A percentile compares a stretch with the other conserved stretches of the same genome.
Evolutionary conservation across 2,797 vertebrate genomes (phyloP).

Genomic region (Lacerta agilis): DNA sequence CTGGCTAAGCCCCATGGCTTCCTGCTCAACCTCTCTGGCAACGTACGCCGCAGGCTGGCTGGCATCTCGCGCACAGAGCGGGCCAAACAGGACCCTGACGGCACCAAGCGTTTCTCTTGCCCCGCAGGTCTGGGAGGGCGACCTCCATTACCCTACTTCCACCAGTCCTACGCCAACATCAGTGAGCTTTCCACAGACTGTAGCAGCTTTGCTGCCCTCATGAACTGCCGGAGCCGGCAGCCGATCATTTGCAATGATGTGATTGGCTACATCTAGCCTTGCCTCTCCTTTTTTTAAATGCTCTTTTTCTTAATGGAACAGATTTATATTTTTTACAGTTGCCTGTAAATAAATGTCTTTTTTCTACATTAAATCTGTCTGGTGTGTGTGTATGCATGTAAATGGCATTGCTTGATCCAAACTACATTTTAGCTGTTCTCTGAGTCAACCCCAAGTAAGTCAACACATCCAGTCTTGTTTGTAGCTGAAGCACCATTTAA

Average conservation of each 20-base stretch:
- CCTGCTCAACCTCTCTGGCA: slow-evolving; percentile 87
- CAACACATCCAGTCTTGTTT: neutral
- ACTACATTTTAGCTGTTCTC: neutral
- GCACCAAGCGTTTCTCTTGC: slow-evolving; percentile 89
- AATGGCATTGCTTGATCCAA: neutral
- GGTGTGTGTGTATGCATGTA: neutral
- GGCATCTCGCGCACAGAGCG: slow-evolving; percentile 83
- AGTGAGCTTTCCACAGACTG: slow-evolving; percentile 87
- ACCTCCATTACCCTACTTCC: slow-evolving; percentile 85
- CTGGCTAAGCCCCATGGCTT: slow-evolving; percentile 89
- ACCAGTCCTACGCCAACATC: slow-evolving; percentile 90
- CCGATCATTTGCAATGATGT: slow-evolving; percentile 96
- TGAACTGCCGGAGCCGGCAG: slow-evolving; percentile 95
- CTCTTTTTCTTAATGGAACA: neutral
- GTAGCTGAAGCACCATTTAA: neutral
- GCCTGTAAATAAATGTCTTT: slow-evolving; percentile 69
- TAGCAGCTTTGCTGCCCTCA: slow-evolving; percentile 88
- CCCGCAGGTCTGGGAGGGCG: slow-evolving; percentile 84
- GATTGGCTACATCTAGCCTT: slow-evolving; percentile 91
- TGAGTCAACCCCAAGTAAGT: neutral
- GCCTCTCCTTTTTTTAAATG: neutral
- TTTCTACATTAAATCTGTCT: slow-evolving; percentile 4
- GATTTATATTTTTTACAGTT: slow-evolving; percentile 24
- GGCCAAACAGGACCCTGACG: slow-evolving; percentile 66
- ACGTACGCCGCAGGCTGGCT: slow-evolving; percentile 85